These are phyloP conservation scores for Platyrinchus mystaceus DNA, from an alignment of 2,797 vertebrate genomes.

Conservation along the genomic window DNA sequence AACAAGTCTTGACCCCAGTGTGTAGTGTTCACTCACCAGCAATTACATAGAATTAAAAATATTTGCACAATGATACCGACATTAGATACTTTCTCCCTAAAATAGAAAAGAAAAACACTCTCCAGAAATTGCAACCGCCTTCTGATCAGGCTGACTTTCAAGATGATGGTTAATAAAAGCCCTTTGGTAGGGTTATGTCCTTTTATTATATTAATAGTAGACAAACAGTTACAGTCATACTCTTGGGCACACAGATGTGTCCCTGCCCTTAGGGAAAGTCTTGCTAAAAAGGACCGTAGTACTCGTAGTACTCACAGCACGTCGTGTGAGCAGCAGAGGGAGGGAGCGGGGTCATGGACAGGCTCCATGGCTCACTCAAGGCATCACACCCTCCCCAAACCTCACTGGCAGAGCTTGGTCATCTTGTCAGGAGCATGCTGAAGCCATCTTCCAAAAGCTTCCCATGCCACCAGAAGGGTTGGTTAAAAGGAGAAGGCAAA, in stretches of 20 bases:
- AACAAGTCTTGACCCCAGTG: constrained; percentile 22
- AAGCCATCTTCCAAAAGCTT: neutral
- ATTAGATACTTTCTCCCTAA: neutral
- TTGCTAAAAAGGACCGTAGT: accelerated
- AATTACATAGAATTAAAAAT: constrained; percentile 12
- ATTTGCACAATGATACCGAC: constrained; percentile 9
- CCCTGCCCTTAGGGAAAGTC: neutral
- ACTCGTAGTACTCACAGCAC: neutral
- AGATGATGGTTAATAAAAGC: neutral
- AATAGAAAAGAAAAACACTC: neutral
- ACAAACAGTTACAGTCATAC: neutral
- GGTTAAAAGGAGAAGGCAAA: neutral
- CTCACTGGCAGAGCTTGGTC: neutral
- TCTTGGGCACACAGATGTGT: neutral
- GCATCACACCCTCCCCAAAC: neutral
- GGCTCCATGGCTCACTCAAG: neutral
- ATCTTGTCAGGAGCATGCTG: neutral
- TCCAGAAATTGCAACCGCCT: neutral
- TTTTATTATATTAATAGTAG: neutral
- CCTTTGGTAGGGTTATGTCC: neutral
- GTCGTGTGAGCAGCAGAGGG: accelerated
- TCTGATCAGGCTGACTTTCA: neutral
- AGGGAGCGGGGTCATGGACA: neutral
- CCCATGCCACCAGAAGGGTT: neutral
- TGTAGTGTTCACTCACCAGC: neutral